These are phyloP conservation scores for Oncorhynchus nerka DNA, from an alignment of 2,113 vertebrate species.

Conservation along the genomic window DNA sequence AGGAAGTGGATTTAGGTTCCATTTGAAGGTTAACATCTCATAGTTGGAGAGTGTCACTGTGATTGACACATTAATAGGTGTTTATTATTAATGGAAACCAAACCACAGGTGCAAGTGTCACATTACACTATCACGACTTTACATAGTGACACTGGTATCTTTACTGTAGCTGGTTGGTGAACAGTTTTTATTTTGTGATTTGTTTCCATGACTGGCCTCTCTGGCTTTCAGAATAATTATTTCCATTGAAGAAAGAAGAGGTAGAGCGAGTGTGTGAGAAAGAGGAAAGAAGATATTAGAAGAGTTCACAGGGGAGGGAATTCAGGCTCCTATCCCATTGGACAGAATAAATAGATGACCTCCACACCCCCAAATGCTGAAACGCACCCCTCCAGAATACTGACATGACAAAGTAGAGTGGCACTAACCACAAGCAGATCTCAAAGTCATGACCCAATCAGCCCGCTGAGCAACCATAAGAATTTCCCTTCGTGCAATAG, in stretches of 20 bases:
- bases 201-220: too few relatives aligned
- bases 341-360: constrained; percentile 74
- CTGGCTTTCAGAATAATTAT: neutral
- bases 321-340: constrained; percentile 61
- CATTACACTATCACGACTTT: neutral
- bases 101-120: neutral
- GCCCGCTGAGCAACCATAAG: neutral
- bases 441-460: neutral
- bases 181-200: too few relatives aligned
- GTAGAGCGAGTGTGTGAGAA: constrained; percentile 6
- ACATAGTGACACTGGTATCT: too few relatives aligned
- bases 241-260: neutral
- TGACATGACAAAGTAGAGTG: neutral
- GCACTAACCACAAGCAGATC: constrained; percentile 11
- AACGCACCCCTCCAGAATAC: neutral
- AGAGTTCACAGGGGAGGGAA: constrained; percentile 60
- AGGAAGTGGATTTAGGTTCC: neutral
- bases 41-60: neutral
- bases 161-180: too few relatives aligned
- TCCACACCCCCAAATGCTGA: neutral
- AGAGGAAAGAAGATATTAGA: constrained; percentile 18
- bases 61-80: neutral
- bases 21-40: neutral
- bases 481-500: too few relatives aligned
- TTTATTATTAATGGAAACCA: neutral